A percentile compares a stretch with the other conserved stretches of the same genome.
These are phyloP conservation scores for Stomatorhinus ivindoensis DNA, from an alignment of 2,113 vertebrate genomes.

Conservation along the genomic window DNA sequence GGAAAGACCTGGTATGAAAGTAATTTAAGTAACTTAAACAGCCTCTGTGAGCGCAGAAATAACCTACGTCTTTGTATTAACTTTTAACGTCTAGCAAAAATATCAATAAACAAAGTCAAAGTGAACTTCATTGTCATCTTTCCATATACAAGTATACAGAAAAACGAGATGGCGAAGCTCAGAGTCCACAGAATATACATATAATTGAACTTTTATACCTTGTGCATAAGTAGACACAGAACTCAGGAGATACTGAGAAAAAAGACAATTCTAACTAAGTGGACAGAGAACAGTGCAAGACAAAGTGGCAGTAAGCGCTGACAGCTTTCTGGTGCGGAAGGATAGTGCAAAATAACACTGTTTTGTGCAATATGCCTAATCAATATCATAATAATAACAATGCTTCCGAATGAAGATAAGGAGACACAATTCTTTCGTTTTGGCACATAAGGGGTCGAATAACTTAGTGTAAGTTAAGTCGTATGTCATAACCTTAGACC, in stretches of 20 bases:
- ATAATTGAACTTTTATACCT: no score
- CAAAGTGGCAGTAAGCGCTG: no score
- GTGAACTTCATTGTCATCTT: no score
- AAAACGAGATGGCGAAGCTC: no score
- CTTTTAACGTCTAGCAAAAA: background rate
- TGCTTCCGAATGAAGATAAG: background rate
- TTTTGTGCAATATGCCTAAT: background rate
- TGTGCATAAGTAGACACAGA: no score
- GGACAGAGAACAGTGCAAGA: no score
- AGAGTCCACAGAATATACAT: no score
- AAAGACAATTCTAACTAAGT: no score
- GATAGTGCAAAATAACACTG: no score
- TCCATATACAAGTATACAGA: no score
- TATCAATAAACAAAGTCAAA: background rate
- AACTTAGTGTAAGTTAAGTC: background rate
- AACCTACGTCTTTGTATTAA: background rate
- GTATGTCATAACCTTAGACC: background rate
- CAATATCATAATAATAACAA: background rate
- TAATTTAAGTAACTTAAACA: background rate
- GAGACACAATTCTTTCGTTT: background rate
- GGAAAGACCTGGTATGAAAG: background rate
- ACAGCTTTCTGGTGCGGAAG: no score
- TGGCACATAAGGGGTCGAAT: background rate
- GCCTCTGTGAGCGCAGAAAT: background rate
- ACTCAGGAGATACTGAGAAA: no score